These are phyloP conservation scores for Tachuris rubrigastra DNA, from an alignment of 2,113 vertebrate species.

Conservation along the genomic window DNA sequence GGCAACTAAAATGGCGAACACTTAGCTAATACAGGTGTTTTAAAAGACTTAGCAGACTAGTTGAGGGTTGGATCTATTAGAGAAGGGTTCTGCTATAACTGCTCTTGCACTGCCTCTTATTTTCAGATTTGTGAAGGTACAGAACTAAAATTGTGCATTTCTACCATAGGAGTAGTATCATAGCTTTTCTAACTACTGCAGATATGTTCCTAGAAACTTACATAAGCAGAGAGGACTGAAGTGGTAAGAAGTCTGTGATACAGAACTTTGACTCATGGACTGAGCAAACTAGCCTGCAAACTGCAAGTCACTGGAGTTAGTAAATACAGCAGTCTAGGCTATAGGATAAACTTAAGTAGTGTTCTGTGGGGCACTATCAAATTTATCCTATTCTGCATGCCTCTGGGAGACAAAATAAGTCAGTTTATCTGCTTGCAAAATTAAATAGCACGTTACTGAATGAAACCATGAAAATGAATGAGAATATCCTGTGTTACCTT, in stretches of 20 bases:
- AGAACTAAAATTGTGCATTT: background rate
- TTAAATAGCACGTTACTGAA: background rate
- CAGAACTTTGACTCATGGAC: background rate
- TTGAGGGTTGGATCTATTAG: background rate
- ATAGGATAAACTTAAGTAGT: background rate
- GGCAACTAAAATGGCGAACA: background rate
- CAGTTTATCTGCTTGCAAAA: background rate
- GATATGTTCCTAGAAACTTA: background rate
- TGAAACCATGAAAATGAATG: background rate
- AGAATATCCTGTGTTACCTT: background rate
- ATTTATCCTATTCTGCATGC: background rate
- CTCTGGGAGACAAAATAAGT: background rate
- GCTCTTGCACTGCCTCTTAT: background rate
- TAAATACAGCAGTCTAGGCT: background rate
- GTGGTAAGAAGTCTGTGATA: background rate
- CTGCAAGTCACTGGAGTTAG: background rate
- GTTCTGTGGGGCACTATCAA: background rate
- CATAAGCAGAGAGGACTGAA: accelerated
- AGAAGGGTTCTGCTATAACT: background rate
- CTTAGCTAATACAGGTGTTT: background rate
- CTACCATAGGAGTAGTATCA: accelerated
- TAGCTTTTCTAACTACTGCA: background rate
- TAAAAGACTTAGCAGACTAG: background rate
- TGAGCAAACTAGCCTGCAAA: background rate
- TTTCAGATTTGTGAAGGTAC: background rate